Evolutionary conservation across 2,113 vertebrate genomes (phyloP), one percentile per base, ranked within the genome.

Genomic region (Crotalus tigris): DNA sequence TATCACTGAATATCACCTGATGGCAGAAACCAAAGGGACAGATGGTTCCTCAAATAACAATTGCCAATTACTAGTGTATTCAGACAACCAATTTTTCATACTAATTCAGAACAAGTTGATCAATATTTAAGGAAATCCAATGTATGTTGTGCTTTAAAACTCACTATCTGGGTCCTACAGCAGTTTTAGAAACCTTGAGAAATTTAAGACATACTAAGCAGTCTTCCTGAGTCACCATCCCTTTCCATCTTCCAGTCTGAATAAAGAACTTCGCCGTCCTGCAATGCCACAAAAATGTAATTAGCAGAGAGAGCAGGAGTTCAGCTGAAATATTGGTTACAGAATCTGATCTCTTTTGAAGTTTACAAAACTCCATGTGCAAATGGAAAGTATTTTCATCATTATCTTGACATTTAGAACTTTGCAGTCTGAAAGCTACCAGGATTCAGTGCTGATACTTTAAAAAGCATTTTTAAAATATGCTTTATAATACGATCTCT

Each of bases 191-290:
- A 6, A 5, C 90, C 61, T 17, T 88, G 3, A 94, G 86, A 95
- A 94, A 75, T 17, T 92, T 85, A 87, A 53, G 61, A 98, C 98
- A 97, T 97, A 99, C 98, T 97, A 91, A 95, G 94, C 51, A 97
- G 92, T 92, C 95, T 97, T 95, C 96, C 97, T 0, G 96, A 96
- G 44, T 98, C 96, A 2, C 91, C 94, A 19, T 98, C 97, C 17
- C 95, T 98, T 94, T 97, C 98, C 95, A 98, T 94, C 97, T 98
- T 98, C 98, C 98, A 99, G 96, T 98, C 96, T 11, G 96, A 97
- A 96, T 98, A 98, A 95, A 98, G 9, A 58, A 99, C 69, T 95
- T 98, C 98, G 59, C 98, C 99, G 86, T 98, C 97, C 99, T 99
- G 94, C 93, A 89, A 94, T 92, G 85, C 5, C 89, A 95, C 55